Conservation (phyloP, 1,140 invertebrate species). For the Meloidogyne chitwoodi region DNA sequence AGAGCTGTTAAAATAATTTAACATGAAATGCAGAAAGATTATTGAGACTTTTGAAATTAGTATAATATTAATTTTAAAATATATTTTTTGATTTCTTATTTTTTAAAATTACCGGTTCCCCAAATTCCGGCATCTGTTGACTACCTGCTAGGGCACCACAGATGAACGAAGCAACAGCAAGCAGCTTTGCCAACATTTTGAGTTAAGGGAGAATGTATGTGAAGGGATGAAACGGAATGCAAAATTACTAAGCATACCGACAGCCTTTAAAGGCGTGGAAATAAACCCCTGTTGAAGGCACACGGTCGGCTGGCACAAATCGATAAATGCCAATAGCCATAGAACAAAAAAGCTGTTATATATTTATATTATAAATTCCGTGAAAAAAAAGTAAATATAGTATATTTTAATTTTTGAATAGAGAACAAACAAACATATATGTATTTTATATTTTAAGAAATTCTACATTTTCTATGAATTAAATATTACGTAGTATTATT, state of each 20-base stretch:
- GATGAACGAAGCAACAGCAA: not conserved
- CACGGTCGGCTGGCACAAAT: not conserved
- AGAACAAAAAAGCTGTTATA: not conserved
- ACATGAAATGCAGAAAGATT: too few relatives aligned
- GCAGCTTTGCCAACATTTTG: not conserved
- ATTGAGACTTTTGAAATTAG: too few relatives aligned
- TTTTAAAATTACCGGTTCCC: not conserved
- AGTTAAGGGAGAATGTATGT: not conserved
- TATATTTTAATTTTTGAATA: not conserved
- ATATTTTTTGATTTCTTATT: not conserved
- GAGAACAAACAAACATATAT: not conserved
- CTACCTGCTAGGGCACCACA: not conserved
- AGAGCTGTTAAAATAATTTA: slow-evolving; percentile 26
- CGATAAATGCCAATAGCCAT: not conserved
- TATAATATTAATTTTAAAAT: too few relatives aligned
- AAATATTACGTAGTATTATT: too few relatives aligned
- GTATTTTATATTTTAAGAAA: too few relatives aligned
- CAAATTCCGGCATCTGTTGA: not conserved
- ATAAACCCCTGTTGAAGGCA: not conserved
- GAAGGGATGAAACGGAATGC: not conserved
- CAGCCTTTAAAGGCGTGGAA: not conserved
- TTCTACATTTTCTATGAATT: too few relatives aligned
- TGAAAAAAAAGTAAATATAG: not conserved
- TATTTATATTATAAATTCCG: not conserved
- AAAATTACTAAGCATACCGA: not conserved